Evolutionary conservation across 2,797 vertebrate species (phyloP).

Genomic region (Anniella stebbinsi): DNA sequence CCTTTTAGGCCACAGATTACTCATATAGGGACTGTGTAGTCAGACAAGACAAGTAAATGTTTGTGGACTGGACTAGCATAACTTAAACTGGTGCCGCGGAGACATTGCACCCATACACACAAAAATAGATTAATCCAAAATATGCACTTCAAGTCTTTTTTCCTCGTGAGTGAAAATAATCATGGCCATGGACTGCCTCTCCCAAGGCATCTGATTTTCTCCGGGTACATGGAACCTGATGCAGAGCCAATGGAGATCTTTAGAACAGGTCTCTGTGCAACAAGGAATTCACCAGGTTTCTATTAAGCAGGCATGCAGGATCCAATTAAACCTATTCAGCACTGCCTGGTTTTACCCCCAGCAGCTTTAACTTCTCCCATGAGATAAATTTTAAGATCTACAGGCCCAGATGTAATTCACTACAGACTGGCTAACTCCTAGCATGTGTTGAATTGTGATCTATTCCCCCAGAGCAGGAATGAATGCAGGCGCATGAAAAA

Average conservation of each 20-base stretch:
- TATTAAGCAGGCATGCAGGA: constrained; percentile 60
- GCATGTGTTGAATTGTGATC: constrained; percentile 36
- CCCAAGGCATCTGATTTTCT: not conserved
- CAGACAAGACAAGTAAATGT: not conserved
- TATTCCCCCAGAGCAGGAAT: constrained; percentile 49
- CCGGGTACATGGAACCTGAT: constrained; percentile 15
- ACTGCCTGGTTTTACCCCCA: constrained; percentile 54
- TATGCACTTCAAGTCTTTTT: not conserved
- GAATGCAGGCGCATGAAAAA: constrained; percentile 31
- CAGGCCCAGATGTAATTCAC: constrained; percentile 48
- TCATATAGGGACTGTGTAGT: not conserved
- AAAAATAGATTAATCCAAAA: not conserved
- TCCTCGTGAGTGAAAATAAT: not conserved
- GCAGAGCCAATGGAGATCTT: constrained; percentile 24
- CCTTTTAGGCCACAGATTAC: not conserved
- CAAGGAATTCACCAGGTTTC: constrained; percentile 47
- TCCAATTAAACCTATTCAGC: constrained; percentile 62
- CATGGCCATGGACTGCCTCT: not conserved
- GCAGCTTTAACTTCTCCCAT: constrained; percentile 57
- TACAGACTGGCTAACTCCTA: constrained; percentile 55
- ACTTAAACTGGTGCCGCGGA: not conserved
- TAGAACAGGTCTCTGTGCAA: constrained; percentile 27
- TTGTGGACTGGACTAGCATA: not conserved
- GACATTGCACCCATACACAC: not conserved
- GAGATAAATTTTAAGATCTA: constrained; percentile 51